Percentiles rank a stretch among this genome's conserved stretches.
Evolutionary conservation across 2,113 vertebrate genomes (phyloP).

Genomic region (Bos indicus): DNA sequence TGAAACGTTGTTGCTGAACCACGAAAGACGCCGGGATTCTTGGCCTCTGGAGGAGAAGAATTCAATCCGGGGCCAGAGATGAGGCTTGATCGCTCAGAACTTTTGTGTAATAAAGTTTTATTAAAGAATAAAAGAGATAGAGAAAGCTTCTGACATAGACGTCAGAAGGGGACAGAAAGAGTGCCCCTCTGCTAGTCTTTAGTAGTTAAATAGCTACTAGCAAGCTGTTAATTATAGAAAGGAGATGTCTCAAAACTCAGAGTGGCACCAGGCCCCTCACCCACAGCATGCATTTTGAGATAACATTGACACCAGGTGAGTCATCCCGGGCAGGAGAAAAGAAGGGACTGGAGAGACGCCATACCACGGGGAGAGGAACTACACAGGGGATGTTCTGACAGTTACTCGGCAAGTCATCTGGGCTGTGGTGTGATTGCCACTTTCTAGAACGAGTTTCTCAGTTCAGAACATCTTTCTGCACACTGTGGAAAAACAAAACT

Average conservation of each 20-base stretch:
- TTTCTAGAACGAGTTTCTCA: not conserved
- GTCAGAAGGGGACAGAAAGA: not conserved
- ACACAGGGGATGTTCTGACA: not conserved
- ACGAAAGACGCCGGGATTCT: accelerated
- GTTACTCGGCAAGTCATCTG: not conserved
- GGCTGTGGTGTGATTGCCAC: not conserved
- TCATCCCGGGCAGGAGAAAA: not conserved
- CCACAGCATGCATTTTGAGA: not conserved
- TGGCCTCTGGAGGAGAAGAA: not conserved
- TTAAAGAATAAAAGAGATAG: not conserved
- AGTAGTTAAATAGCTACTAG: not conserved
- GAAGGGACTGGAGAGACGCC: not conserved
- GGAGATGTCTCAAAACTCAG: not conserved
- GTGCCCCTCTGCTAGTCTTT: not conserved
- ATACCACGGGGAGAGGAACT: not conserved
- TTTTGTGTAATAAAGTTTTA: not conserved
- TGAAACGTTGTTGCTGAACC: not conserved
- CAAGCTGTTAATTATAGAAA: not conserved
- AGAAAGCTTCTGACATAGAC: not conserved
- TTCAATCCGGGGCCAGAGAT: not conserved
- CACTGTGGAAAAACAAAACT: not conserved
- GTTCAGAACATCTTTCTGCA: not conserved
- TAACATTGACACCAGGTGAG: not conserved
- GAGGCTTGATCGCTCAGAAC: not conserved
- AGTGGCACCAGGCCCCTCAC: not conserved